Percentiles rank a stretch among this genome's conserved stretches.
phyloP scores from a whole-genome alignment of 2,797 vertebrate species.

The Sylvia borin region DNA sequence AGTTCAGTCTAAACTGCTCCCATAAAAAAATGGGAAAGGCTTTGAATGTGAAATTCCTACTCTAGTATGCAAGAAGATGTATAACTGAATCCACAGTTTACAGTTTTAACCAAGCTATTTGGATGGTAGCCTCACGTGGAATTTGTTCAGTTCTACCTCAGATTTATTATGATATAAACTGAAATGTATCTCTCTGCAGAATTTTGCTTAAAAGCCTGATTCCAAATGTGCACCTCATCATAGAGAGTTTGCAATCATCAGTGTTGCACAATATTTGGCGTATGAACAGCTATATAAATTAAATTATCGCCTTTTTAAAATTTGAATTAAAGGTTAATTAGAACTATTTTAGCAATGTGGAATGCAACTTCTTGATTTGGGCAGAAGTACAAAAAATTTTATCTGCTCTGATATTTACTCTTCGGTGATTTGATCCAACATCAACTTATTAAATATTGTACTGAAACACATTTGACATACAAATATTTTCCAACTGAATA shows the following conservation, averaged over 20 bases:
- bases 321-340: slow-evolving; percentile 63
- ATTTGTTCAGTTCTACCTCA: not conserved
- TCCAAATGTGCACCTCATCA: not conserved
- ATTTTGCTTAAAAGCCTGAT: not conserved
- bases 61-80: not conserved
- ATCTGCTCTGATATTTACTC: not conserved
- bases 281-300: slow-evolving; percentile 28
- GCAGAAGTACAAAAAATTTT: slow-evolving; percentile 40
- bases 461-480: not conserved
- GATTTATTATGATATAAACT: not conserved
- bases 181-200: not conserved
- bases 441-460: not conserved
- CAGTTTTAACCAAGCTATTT: not conserved
- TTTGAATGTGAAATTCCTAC: not conserved
- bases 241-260: not conserved
- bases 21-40: not conserved
- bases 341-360: slow-evolving; percentile 49
- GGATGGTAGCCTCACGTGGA: not conserved
- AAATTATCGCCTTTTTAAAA: slow-evolving; percentile 6
- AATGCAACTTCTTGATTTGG: slow-evolving; percentile 52
- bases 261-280: slow-evolving; percentile 31
- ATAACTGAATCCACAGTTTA: not conserved
- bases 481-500: not conserved
- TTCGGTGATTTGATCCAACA: slow-evolving; percentile 36
- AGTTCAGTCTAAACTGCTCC: not conserved